Evolutionary conservation across 1,140 invertebrate genomes (phyloP).

Genomic region (Micrasema minimum): DNA sequence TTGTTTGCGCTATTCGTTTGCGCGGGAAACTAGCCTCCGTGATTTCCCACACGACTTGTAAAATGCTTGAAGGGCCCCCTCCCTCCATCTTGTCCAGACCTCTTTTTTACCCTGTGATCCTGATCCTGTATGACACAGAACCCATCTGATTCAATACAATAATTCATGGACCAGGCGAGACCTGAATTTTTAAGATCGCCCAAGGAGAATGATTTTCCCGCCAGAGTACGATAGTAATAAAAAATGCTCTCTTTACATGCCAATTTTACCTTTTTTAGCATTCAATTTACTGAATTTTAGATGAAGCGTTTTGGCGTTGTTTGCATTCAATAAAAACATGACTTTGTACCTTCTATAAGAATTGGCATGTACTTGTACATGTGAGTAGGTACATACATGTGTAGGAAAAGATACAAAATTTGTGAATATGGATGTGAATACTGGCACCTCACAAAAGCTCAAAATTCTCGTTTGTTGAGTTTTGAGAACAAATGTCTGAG

Average conservation of each 20-base stretch:
- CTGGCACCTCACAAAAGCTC: no score
- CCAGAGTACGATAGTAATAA: background rate
- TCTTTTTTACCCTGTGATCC: slow-evolving; percentile 16
- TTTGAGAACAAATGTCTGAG: no score
- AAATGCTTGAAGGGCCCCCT: slow-evolving; percentile 49
- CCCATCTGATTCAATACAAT: slow-evolving; percentile 41
- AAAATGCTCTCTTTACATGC: no score
- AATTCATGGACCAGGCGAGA: slow-evolving; percentile 22
- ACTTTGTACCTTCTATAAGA: no score
- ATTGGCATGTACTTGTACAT: no score
- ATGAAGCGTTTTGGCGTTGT: background rate
- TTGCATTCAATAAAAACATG: no score
- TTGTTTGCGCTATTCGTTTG: slow-evolving; percentile 50
- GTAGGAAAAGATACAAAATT: no score
- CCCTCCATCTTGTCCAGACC: background rate
- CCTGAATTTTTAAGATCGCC: slow-evolving; percentile 23
- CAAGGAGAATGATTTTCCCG: background rate
- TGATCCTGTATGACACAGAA: slow-evolving; percentile 29
- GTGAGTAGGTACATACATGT: no score
- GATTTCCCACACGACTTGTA: slow-evolving; percentile 53
- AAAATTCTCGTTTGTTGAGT: no score
- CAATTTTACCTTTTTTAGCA: no score
- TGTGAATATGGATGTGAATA: no score
- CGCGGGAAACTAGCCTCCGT: slow-evolving; percentile 35
- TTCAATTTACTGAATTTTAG: no score